Percentiles rank a stretch among this genome's conserved stretches.
Conservation (phyloP, 1,140 invertebrate genomes). For the Ephestia elutella region DNA sequence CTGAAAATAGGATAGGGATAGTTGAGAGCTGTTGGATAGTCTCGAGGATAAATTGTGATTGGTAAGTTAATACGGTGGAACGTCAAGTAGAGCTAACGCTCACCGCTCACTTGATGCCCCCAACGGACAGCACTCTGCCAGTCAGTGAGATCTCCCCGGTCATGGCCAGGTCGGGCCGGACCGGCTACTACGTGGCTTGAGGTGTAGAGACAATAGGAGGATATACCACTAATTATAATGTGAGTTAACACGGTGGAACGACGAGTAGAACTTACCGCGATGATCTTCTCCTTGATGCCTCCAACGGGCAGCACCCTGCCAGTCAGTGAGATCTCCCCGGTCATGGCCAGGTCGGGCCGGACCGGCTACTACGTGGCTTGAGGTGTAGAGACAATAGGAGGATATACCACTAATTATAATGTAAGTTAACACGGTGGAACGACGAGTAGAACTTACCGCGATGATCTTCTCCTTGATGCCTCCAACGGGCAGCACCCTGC, state of each 20-base stretch:
- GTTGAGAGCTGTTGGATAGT: no score
- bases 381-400: constrained; percentile 93
- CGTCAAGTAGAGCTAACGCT: constrained; percentile 92
- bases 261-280: no score
- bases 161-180: constrained; percentile 94
- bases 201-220: constrained; percentile 93
- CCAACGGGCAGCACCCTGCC: constrained; percentile 98
- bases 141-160: constrained; percentile 98
- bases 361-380: constrained; percentile 86
- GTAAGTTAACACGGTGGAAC: no score
- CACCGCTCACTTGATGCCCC: constrained; percentile 98
- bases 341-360: constrained; percentile 95
- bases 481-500: constrained; percentile 96
- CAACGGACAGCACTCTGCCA: constrained; percentile 96
- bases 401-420: no score
- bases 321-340: constrained; percentile 96
- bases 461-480: constrained; percentile 99
- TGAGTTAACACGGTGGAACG: no score
- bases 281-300: constrained; percentile 99
- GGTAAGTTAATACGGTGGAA: no score
- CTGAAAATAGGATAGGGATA: no score
- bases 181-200: constrained; percentile 85
- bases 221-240: no score
- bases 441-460: no score
- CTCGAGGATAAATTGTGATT: no score